phyloP scores from a whole-genome alignment of 1,140 invertebrate species.

The Eriosoma lanigerum region DNA sequence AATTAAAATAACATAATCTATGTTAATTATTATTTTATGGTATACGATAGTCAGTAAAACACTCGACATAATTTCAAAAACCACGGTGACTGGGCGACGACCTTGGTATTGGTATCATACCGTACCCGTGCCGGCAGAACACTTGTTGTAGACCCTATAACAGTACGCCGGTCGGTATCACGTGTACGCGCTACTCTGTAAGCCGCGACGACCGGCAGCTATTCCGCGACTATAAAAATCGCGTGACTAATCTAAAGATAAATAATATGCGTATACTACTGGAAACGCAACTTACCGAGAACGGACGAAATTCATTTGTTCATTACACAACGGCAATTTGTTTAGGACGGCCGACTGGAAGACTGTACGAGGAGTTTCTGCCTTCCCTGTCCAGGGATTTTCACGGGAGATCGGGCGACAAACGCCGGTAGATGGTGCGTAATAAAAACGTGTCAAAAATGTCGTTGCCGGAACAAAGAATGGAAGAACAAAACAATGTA shows the following conservation, averaged over 20 bases:
- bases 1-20: background rate
- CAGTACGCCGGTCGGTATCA: background rate
- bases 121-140: background rate
- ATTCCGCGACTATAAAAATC: background rate
- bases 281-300: background rate
- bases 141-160: constrained; percentile 3
- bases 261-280: background rate
- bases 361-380: no score
- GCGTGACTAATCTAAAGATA: background rate
- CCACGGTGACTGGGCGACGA: background rate
- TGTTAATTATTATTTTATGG: no score
- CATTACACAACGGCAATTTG: background rate
- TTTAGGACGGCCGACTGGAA: no score
- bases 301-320: background rate
- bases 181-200: no score
- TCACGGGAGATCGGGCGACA: no score
- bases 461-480: no score
- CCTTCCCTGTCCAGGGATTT: no score
- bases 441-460: no score
- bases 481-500: no score
- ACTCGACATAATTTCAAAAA: background rate
- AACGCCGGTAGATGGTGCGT: no score
- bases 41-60: no score
- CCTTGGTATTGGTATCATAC: background rate
- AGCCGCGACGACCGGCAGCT: background rate